Conservation (phyloP, 2,113 vertebrate genomes). For the Ciconia boyciana region DNA sequence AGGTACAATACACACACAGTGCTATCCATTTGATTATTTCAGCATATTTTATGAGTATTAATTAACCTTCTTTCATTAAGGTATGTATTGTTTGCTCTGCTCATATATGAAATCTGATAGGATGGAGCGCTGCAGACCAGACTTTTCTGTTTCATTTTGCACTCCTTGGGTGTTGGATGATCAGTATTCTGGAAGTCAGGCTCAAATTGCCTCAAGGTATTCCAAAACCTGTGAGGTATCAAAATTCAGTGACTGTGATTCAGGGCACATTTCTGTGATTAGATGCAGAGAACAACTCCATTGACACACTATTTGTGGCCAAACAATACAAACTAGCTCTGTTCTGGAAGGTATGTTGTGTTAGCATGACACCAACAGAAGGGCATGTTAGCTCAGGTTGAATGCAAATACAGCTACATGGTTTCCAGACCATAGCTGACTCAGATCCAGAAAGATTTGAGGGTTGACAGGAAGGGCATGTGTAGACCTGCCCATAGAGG, state of each 20-base stretch:
- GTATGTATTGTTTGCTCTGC: neutral
- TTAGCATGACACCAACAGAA: neutral
- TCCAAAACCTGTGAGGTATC: neutral
- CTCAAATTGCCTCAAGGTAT: neutral
- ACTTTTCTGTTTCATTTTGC: neutral
- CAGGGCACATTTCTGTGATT: neutral
- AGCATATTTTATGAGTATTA: neutral
- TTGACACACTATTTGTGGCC: neutral
- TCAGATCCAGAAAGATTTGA: neutral
- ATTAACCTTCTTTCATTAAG: neutral
- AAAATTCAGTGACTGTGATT: neutral
- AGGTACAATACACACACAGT: neutral
- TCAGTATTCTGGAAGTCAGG: neutral
- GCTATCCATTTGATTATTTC: neutral
- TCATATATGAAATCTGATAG: neutral
- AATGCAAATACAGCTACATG: neutral
- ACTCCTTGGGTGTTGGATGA: neutral
- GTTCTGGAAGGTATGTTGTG: neutral
- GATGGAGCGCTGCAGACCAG: neutral
- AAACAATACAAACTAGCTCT: neutral
- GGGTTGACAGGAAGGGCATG: fast-evolving
- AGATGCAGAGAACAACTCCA: neutral
- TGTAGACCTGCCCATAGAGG: neutral
- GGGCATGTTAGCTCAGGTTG: neutral
- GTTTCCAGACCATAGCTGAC: neutral